Conservation (phyloP, 2,113 vertebrate species). For the Prunella himalayana region DNA sequence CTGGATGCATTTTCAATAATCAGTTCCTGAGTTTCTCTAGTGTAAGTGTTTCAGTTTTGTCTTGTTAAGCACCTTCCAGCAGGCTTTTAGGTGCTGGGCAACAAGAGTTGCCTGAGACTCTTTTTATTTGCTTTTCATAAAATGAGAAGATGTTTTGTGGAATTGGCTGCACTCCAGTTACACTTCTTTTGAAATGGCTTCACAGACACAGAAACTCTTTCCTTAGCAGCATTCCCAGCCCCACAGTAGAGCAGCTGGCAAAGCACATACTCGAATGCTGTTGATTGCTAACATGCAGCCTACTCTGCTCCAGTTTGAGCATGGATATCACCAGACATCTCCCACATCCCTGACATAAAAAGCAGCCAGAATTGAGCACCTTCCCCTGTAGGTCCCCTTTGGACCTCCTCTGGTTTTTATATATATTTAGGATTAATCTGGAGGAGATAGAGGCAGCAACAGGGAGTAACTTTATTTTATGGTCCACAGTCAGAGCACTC, state of each 20-base stretch:
- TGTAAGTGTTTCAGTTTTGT: neutral
- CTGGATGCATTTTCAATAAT: neutral
- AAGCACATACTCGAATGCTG: rapidly evolving
- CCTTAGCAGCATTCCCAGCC: neutral
- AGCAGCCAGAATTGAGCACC: neutral
- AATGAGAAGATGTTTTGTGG: neutral
- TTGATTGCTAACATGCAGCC: neutral
- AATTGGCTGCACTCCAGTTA: neutral
- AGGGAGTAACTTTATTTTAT: neutral
- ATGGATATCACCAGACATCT: neutral
- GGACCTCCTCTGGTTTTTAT: neutral
- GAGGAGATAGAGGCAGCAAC: neutral
- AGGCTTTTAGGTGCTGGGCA: neutral
- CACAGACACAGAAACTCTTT: neutral
- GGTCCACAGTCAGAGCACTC: neutral
- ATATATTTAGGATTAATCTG: neutral
- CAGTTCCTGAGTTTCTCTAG: neutral
- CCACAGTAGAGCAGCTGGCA: neutral
- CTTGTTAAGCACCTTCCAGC: neutral
- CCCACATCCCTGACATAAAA: neutral
- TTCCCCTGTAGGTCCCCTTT: neutral
- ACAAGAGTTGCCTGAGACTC: neutral
- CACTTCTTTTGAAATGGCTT: neutral
- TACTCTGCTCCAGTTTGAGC: neutral
- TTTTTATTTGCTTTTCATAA: neutral